A percentile compares a stretch with the other conserved stretches of the same genome.
phyloP scores from a whole-genome alignment of 2,113 vertebrate genomes.

The Capreolus pygargus region DNA sequence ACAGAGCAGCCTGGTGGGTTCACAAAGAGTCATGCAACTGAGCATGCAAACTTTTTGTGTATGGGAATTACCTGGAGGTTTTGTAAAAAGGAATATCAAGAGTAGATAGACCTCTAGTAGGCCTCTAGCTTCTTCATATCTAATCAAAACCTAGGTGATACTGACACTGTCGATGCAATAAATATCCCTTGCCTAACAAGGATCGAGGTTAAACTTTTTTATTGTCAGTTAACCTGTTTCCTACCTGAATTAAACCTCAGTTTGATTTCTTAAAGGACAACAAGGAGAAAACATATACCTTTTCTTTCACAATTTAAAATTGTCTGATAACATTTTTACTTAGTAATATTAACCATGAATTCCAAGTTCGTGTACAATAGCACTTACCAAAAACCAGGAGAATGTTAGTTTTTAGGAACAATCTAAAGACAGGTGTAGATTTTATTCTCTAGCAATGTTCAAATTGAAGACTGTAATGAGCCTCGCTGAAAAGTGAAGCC shows the following conservation, averaged over 20 bases:
- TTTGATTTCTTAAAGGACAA: neutral
- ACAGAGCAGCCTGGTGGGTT: neutral
- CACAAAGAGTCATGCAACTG: neutral
- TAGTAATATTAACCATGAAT: neutral
- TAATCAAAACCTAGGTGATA: neutral
- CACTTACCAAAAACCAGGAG: neutral
- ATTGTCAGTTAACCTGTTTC: neutral
- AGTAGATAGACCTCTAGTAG: neutral
- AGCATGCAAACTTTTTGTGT: neutral
- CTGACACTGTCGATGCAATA: neutral
- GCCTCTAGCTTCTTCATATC: neutral
- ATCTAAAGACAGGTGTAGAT: constrained; percentile 1
- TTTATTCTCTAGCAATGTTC: constrained; percentile 31
- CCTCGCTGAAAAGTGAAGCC: constrained; percentile 4
- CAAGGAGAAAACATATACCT: neutral
- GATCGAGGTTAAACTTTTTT: neutral
- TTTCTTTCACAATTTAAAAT: constrained; percentile 15
- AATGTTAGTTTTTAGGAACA: neutral
- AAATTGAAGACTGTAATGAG: constrained; percentile 36
- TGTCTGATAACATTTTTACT: neutral
- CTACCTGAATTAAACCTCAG: neutral
- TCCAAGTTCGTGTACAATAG: neutral
- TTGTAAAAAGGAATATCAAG: neutral
- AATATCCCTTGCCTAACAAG: neutral
- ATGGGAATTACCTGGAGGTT: neutral